A percentile compares a stretch with the other conserved stretches of the same genome.
phyloP scores from a whole-genome alignment of 2,113 vertebrate species.

The western clawed frog (Xenopus tropicalis) region UCB_Xtro_10.0 CM004452.2:38160501-38161000 shows the following conservation, averaged over 20 bases:
- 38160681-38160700: slow-evolving; percentile 81
- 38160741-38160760: slow-evolving; percentile 94
- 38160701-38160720: slow-evolving; percentile 87
- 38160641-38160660: neutral
- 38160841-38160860: slow-evolving; percentile 73
- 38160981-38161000: too few relatives aligned
- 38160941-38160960: too few relatives aligned
- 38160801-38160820: slow-evolving; percentile 91
- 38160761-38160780: slow-evolving; percentile 95
- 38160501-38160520: slow-evolving; percentile 97
- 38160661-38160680: neutral
- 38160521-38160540: slow-evolving; percentile 95
- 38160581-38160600: slow-evolving; percentile 98
- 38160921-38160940: too few relatives aligned
- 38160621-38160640: slow-evolving; percentile 34
- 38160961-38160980: too few relatives aligned
- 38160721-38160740: slow-evolving; percentile 95
- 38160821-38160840: slow-evolving; percentile 86
- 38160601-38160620: too few relatives aligned
- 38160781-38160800: slow-evolving; percentile 93
- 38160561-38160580: slow-evolving; percentile 85
- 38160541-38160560: slow-evolving; percentile 91
- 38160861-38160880: too few relatives aligned
- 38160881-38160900: too few relatives aligned
- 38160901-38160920: too few relatives aligned